These are phyloP conservation scores for Rhopalosiphum padi DNA, from an alignment of 1,140 invertebrate genomes.

Conservation along the genomic window DNA sequence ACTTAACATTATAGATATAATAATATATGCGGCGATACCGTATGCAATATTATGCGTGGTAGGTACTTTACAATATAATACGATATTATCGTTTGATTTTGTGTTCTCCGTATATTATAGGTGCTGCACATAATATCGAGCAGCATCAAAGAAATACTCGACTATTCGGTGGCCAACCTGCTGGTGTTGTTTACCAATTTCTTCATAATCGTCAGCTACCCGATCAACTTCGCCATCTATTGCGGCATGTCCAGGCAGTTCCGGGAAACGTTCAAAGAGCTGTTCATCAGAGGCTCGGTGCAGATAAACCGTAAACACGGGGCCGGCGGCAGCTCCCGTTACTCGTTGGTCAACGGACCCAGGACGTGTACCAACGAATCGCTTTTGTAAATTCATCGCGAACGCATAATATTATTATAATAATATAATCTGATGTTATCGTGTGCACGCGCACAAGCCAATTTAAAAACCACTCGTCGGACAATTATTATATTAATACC, in stretches of 20 bases:
- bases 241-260: conserved; percentile 95
- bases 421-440: not conserved
- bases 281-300: conserved; percentile 74
- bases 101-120: conserved; percentile 56
- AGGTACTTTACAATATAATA: not conserved
- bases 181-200: conserved; percentile 89
- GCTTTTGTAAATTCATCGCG: conserved; percentile 70
- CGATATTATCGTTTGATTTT: not conserved
- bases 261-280: conserved; percentile 88
- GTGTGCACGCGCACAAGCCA: not conserved
- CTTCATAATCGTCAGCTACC: conserved; percentile 89
- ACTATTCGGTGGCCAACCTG: conserved; percentile 82
- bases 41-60: too few species aligned
- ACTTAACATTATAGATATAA: not conserved
- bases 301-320: conserved; percentile 60
- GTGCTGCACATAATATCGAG: conserved; percentile 83
- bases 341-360: conserved; percentile 80
- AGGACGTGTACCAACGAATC: conserved; percentile 83
- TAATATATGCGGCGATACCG: too few species aligned
- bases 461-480: not conserved
- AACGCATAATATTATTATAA: not conserved
- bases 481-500: not conserved
- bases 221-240: conserved; percentile 94
- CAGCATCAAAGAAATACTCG: conserved; percentile 73
- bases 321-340: conserved; percentile 73